Base-by-base conservation (phyloP, 2,888 invertebrate genomes). In the Synergus umbraculus region DNA sequence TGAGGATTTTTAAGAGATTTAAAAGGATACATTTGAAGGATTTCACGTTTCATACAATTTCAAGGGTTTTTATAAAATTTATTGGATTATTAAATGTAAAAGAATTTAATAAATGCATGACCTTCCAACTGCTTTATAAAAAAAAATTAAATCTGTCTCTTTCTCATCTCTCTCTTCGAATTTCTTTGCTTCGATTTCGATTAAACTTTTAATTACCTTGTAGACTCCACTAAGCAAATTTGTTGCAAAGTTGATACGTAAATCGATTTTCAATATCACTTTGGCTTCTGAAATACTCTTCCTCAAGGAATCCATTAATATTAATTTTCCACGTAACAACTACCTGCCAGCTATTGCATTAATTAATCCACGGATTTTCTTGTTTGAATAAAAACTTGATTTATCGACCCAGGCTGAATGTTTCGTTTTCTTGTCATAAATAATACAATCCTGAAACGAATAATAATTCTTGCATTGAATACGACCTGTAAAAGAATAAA, bases 321-420 rank as follows among this genome's bases (percentile, higher is more conserved):
- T 54, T 49, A 18, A 73, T 54, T 73, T 54, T 73, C 73, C 49
- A 49, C 41, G 54, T 54, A 73, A 73, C 54, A 54, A 54, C 73
- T 54, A 73, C 73, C 73, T 73, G 73, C n/a, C 73, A 73, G 15
- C 49, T 73, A 29, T 73, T 54, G 73, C 49, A 49, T 73, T 73
- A 73, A 73, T 73, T 69, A 73, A 73, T 73, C 49, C n/a, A 7
- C 22, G n/a, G 37, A 73, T 54, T 54, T 73, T 41, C 73, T 73
- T 29, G 73, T 73, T 73, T 29, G n/a, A 54, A 37, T 54, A 73
- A 73, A 73, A 73, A 73, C 49, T 37, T 73, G 73, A 54, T 73
- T 73, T 49, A 73, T 73, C 73, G 73, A 37, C 37, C 10, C 37
- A 8, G 54, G 37, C 54, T 54, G 37, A 73, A 73, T 73, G 37